A percentile compares a stretch with the other conserved stretches of the same genome.
These are phyloP conservation scores for Lasioglossum malachurum DNA, from an alignment of 2,888 invertebrate genomes.

Conservation along the genomic window DNA sequence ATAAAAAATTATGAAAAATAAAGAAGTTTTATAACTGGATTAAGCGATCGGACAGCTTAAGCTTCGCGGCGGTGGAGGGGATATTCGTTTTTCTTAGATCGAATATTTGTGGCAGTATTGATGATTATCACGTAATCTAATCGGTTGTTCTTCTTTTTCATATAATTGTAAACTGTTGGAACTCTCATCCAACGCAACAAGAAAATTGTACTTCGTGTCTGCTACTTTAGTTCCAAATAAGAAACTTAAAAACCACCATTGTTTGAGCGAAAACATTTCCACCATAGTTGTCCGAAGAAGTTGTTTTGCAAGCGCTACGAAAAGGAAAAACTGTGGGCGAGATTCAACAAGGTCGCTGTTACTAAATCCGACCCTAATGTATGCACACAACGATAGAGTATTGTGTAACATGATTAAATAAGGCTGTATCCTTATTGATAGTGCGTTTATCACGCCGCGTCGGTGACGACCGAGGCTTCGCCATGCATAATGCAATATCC, in stretches of 20 bases:
- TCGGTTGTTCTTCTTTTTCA: too few relatives aligned
- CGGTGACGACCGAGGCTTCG: neutral
- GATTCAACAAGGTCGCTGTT: neutral
- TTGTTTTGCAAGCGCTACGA: neutral
- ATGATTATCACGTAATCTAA: too few relatives aligned
- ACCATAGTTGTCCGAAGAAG: neutral
- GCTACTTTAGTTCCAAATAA: neutral
- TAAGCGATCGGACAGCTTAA: too few relatives aligned
- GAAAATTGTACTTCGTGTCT: too few relatives aligned
- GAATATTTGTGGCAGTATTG: too few relatives aligned
- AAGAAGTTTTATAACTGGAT: too few relatives aligned
- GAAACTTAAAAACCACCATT: neutral
- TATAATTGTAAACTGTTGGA: too few relatives aligned
- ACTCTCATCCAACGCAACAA: too few relatives aligned
- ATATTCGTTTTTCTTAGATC: too few relatives aligned
- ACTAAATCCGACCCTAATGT: constrained; percentile 2
- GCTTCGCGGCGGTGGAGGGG: too few relatives aligned
- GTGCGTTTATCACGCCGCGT: neutral
- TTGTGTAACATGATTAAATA: constrained; percentile 6
- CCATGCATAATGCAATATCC: neutral
- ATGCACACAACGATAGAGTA: neutral
- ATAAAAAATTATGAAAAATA: too few relatives aligned
- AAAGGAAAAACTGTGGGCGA: constrained; percentile 4
- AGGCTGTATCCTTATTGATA: constrained; percentile 11
- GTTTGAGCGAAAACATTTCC: neutral